phyloP scores from a whole-genome alignment of 1,140 invertebrate species.

The Gonioctena quinquepunctata region DNA sequence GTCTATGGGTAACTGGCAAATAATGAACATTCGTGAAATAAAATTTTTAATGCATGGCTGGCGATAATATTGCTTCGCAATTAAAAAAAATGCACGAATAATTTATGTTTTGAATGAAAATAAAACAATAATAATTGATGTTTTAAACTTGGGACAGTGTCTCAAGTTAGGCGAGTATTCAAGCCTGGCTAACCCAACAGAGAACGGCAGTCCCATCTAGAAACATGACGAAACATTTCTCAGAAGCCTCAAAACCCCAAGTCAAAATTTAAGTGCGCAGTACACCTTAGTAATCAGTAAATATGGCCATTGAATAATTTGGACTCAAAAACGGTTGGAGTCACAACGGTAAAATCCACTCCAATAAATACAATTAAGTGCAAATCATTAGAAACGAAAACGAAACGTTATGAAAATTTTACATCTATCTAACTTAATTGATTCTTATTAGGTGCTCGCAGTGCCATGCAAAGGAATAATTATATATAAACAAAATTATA shows the following conservation, averaged over 20 bases:
- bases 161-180: background rate
- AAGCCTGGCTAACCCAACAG: background rate
- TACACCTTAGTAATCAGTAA: background rate
- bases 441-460: no score
- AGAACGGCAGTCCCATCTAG: background rate
- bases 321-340: no score
- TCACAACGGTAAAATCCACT: no score
- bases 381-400: no score
- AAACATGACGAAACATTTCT: background rate
- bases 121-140: background rate
- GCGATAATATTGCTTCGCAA: background rate
- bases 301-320: no score
- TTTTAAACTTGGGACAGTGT: background rate
- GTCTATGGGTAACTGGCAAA: no score
- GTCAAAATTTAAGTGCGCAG: background rate
- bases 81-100: background rate
- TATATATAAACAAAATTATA: no score
- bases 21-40: no score
- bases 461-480: no score
- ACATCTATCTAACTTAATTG: no score
- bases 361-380: no score
- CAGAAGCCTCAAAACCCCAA: background rate
- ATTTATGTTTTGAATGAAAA: background rate
- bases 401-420: no score
- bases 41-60: background rate